phyloP scores from a whole-genome alignment of 2,888 invertebrate species.

The Ashinkailepas kermadecensis region DNA sequence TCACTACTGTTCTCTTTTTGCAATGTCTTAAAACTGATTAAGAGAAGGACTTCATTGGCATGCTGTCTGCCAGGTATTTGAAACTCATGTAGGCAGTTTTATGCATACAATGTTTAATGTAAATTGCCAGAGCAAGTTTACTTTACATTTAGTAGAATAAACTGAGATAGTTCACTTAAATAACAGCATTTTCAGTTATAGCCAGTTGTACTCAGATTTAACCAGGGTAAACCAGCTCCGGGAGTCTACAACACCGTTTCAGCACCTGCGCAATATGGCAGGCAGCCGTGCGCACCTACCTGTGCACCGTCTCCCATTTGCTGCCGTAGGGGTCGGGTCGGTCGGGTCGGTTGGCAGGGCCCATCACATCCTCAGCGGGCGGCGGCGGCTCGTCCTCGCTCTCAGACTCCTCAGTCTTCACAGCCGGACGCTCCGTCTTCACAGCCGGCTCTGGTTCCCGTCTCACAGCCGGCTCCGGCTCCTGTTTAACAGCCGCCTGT shows the following conservation, averaged over 20 bases:
- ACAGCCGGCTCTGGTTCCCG: not conserved
- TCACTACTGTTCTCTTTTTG: no score
- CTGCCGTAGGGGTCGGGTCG: slow-evolving; percentile 7
- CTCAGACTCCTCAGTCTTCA: not conserved
- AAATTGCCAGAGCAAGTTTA: no score
- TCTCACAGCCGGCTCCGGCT: no score
- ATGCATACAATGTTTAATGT: no score
- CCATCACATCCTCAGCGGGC: not conserved
- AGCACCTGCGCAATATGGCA: not conserved
- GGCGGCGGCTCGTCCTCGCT: not conserved
- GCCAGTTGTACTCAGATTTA: no score
- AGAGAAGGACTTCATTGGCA: no score
- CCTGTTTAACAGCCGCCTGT: not conserved
- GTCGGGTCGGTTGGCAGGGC: not conserved
- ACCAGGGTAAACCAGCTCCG: not conserved
- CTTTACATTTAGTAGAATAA: no score
- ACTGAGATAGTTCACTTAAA: no score
- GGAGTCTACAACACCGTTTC: not conserved
- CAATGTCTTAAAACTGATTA: no score
- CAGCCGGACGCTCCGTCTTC: not conserved
- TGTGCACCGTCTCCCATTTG: not conserved
- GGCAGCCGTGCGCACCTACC: not conserved
- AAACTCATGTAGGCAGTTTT: no score
- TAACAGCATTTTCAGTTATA: no score
- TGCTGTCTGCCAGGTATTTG: no score